phyloP scores from a whole-genome alignment of 2,888 invertebrate species.

The Camponotus fellah region DNA sequence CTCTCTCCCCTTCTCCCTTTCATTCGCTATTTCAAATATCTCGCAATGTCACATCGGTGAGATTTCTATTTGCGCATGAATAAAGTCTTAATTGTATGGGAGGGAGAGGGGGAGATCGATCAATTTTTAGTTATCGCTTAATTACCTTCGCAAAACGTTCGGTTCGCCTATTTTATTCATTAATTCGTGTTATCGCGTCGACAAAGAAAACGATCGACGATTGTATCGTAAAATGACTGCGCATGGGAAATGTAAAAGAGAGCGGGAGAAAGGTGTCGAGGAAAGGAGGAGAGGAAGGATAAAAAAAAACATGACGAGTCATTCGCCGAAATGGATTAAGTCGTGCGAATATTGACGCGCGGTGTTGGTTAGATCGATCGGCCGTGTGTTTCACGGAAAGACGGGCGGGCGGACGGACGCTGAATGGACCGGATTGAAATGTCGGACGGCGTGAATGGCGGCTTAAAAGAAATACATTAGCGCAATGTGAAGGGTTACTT shows the following conservation, averaged over 20 bases:
- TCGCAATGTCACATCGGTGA: not conserved
- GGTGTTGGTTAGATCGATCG: constrained; percentile 81
- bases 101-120: no score
- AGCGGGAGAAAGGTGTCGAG: not conserved
- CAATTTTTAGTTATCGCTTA: not conserved
- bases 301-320: constrained; percentile 74
- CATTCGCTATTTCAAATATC: constrained; percentile 19
- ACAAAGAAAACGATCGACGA: constrained; percentile 27
- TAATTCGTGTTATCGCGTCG: constrained; percentile 4
- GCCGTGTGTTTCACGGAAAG: constrained; percentile 76
- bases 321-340: constrained; percentile 71
- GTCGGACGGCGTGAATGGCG: constrained; percentile 79
- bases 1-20: not conserved
- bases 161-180: constrained; percentile 7
- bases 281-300: not conserved
- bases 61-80: not conserved
- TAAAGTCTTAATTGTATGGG: not conserved
- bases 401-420: constrained; percentile 68
- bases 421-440: constrained; percentile 84
- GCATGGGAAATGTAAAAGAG: constrained; percentile 37
- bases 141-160: not conserved
- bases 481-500: constrained; percentile 80
- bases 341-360: constrained; percentile 74
- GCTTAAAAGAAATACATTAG: constrained; percentile 83
- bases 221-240: constrained; percentile 42